Percentiles rank a stretch among this genome's conserved stretches.
Conservation (phyloP, 2,888 invertebrate genomes). For the Habroteleia sp. region DNA sequence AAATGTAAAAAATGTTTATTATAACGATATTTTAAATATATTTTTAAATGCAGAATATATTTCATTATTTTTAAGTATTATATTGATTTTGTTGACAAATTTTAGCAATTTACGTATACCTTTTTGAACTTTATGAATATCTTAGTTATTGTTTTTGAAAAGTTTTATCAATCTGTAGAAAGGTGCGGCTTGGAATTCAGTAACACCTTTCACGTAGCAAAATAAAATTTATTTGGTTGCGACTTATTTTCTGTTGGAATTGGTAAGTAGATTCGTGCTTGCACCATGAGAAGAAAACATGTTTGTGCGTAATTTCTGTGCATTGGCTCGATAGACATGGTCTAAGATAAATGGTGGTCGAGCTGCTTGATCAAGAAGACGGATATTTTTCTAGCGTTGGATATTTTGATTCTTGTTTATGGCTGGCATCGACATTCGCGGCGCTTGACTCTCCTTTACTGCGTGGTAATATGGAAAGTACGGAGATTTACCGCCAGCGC, state of each 20-base stretch:
- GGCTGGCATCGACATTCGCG: slow-evolving; percentile 55
- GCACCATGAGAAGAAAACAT: slow-evolving; percentile 35
- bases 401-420: slow-evolving; percentile 67
- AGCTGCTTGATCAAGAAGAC: slow-evolving; percentile 43
- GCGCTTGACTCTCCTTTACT: slow-evolving; percentile 47
- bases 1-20: too few species aligned
- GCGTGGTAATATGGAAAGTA: slow-evolving; percentile 64
- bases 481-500: slow-evolving; percentile 61
- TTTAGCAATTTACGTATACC: too few species aligned
- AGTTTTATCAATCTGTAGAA: too few species aligned
- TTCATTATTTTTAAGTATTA: too few species aligned
- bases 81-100: too few species aligned
- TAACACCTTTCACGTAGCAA: not conserved
- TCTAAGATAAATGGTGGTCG: slow-evolving; percentile 35
- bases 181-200: too few species aligned
- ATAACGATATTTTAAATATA: too few species aligned
- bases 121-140: too few species aligned
- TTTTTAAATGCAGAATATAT: too few species aligned
- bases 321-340: slow-evolving; percentile 35
- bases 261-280: slow-evolving; percentile 23
- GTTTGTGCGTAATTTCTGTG: slow-evolving; percentile 44
- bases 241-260: slow-evolving; percentile 19
- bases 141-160: too few species aligned
- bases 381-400: slow-evolving; percentile 59
- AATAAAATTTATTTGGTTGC: not conserved